phyloP scores from a whole-genome alignment of 2,797 vertebrate species.

The Bryconaethiops microstoma region DNA sequence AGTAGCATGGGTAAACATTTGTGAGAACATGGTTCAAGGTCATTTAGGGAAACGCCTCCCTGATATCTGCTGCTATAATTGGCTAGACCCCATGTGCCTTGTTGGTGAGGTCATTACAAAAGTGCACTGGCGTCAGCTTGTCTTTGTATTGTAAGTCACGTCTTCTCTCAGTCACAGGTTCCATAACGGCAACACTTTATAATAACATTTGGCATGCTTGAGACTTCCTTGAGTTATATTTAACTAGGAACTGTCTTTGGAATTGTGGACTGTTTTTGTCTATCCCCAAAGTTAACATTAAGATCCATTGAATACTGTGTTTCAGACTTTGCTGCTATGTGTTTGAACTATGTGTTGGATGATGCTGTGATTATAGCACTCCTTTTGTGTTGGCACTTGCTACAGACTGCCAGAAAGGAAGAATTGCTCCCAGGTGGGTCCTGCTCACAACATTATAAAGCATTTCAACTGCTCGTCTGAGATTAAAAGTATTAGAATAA shows the following conservation, averaged over 20 bases:
- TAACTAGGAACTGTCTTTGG: background rate
- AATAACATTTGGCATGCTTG: background rate
- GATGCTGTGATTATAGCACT: background rate
- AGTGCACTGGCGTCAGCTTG: background rate
- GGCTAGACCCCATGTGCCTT: background rate
- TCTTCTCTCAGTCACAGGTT: background rate
- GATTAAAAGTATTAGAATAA: slow-evolving; percentile 23
- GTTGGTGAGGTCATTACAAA: slow-evolving; percentile 1
- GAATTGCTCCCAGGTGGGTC: background rate
- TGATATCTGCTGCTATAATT: slow-evolving; percentile 14
- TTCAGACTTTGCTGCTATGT: background rate
- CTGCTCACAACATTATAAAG: slow-evolving; percentile 23
- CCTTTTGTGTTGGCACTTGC: slow-evolving; percentile 18
- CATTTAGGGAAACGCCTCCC: slow-evolving; percentile 24
- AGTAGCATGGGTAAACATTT: slow-evolving; percentile 39
- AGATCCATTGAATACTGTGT: background rate
- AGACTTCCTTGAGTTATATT: background rate
- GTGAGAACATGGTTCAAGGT: slow-evolving; percentile 42
- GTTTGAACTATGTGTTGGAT: background rate
- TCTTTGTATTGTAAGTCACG: background rate
- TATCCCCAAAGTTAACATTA: background rate
- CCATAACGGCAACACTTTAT: background rate
- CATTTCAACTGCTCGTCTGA: slow-evolving; percentile 10
- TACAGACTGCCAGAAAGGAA: background rate
- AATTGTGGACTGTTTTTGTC: background rate